Conservation (phyloP, 2,888 invertebrate genomes). For the Fragum sueziense region DNA sequence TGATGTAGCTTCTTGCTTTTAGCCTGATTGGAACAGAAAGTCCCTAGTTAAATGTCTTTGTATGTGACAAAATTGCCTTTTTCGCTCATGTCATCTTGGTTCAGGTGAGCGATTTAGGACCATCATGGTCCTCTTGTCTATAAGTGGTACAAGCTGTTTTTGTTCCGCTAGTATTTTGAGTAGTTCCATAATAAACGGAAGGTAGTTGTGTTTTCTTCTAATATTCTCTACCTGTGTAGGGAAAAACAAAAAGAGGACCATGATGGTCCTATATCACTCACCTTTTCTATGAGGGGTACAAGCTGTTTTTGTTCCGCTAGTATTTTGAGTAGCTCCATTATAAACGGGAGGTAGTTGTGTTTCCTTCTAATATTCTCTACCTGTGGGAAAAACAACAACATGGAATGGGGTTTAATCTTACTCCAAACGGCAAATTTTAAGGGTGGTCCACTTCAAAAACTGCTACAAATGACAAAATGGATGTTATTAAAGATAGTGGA, state of each 20-base stretch:
- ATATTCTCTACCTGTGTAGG: slow-evolving; percentile 95
- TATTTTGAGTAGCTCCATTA: slow-evolving; percentile 95
- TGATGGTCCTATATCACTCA: slow-evolving; percentile 50
- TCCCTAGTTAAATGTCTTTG: too few relatives aligned
- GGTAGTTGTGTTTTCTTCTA: slow-evolving; percentile 97
- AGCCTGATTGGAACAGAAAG: too few relatives aligned
- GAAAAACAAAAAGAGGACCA: too few relatives aligned
- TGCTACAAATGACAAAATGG: too few relatives aligned
- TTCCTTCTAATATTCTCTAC: slow-evolving; percentile 95
- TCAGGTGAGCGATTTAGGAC: background rate
- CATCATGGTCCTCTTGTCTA: slow-evolving; percentile 86
- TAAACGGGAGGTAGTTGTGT: slow-evolving; percentile 98
- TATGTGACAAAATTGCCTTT: too few relatives aligned
- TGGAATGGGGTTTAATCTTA: too few relatives aligned
- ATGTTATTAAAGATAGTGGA: too few relatives aligned
- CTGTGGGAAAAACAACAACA: too few relatives aligned
- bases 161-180: slow-evolving; percentile 95
- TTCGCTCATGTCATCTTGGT: too few relatives aligned
- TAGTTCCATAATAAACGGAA: slow-evolving; percentile 97
- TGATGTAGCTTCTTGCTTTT: too few relatives aligned
- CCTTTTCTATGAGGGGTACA: slow-evolving; percentile 93
- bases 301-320: slow-evolving; percentile 96
- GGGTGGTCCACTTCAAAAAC: too few relatives aligned
- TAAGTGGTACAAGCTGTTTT: slow-evolving; percentile 92
- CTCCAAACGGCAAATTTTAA: too few relatives aligned